A percentile compares a stretch with the other conserved stretches of the same genome.
Evolutionary conservation across 1,140 invertebrate species (phyloP).

Genomic region (Ptiloglossa arizonensis): DNA sequence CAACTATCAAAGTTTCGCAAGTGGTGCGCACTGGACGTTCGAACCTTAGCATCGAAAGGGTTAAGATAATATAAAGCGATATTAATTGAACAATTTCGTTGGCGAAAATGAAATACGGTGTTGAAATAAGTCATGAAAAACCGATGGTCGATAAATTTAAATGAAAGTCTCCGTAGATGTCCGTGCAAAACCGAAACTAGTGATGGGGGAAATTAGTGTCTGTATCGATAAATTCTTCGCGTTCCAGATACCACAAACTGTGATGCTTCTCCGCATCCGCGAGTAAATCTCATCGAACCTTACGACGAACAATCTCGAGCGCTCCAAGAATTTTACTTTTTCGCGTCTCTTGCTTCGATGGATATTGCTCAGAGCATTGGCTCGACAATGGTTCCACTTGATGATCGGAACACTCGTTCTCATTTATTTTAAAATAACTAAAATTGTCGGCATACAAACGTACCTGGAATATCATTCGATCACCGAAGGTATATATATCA

Average conservation of each 20-base stretch:
- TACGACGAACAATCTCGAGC: slow-evolving; percentile 30
- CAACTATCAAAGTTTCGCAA: too few relatives aligned
- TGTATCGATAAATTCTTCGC: slow-evolving; percentile 15
- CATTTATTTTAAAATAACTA: too few relatives aligned
- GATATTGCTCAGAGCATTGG: background rate
- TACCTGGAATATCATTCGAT: background rate
- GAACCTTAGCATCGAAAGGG: too few relatives aligned
- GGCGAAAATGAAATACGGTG: too few relatives aligned
- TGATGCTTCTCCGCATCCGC: background rate
- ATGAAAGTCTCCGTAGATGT: background rate
- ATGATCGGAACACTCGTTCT: background rate
- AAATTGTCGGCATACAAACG: background rate
- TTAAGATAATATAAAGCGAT: too few relatives aligned
- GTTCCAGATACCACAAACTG: slow-evolving; percentile 2
- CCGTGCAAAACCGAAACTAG: background rate
- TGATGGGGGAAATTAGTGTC: background rate
- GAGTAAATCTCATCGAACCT: slow-evolving; percentile 15
- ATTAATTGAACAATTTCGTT: too few relatives aligned
- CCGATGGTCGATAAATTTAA: background rate
- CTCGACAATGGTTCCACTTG: background rate
- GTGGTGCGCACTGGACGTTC: too few relatives aligned
- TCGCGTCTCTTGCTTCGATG: background rate
- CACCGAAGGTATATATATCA: too few relatives aligned
- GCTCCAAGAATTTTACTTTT: slow-evolving; percentile 30
- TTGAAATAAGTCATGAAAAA: background rate